Conservation (phyloP, 2,888 invertebrate species). For the Calameuta filiformis region DNA sequence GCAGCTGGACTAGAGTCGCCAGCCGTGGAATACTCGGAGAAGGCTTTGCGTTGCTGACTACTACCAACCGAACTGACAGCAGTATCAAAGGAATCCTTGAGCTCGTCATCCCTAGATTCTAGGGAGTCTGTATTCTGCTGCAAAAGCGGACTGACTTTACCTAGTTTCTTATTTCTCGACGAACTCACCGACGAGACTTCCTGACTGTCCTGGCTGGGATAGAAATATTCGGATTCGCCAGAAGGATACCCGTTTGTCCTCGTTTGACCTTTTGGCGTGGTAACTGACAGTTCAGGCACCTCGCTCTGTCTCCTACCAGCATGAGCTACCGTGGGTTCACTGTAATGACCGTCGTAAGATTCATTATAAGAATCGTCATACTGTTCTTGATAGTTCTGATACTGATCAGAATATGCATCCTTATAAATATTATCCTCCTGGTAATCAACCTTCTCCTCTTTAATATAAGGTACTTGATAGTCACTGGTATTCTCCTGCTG, state of each 20-base stretch:
- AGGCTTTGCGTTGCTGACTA: conserved; percentile 53
- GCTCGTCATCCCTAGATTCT: conserved; percentile 70
- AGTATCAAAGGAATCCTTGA: conserved; percentile 71
- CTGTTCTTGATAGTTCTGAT: conserved; percentile 43
- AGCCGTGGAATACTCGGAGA: conserved; percentile 54
- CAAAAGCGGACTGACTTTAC: conserved; percentile 57
- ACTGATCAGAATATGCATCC: conserved; percentile 44
- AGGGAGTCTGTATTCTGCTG: conserved; percentile 69
- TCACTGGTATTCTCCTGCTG: conserved; percentile 44
- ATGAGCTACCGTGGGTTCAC: conserved; percentile 34
- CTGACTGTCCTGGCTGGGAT: conserved; percentile 48
- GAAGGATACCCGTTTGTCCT: conserved; percentile 56
- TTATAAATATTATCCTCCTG: conserved; percentile 20
- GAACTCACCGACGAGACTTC: conserved; percentile 46
- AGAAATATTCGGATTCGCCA: conserved; percentile 53
- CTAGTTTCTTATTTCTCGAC: conserved; percentile 53
- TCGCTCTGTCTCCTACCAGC: conserved; percentile 49
- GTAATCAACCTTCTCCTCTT: conserved; percentile 43
- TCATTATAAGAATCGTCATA: conserved; percentile 49
- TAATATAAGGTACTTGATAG: conserved; percentile 51
- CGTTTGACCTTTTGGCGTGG: conserved; percentile 56
- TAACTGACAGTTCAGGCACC: conserved; percentile 57
- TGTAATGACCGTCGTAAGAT: conserved; percentile 51
- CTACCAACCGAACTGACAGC: conserved; percentile 67
- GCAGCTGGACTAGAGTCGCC: conserved; percentile 47